Evolutionary conservation across 2,113 vertebrate genomes (phyloP).

Genomic region (Natator depressus): DNA sequence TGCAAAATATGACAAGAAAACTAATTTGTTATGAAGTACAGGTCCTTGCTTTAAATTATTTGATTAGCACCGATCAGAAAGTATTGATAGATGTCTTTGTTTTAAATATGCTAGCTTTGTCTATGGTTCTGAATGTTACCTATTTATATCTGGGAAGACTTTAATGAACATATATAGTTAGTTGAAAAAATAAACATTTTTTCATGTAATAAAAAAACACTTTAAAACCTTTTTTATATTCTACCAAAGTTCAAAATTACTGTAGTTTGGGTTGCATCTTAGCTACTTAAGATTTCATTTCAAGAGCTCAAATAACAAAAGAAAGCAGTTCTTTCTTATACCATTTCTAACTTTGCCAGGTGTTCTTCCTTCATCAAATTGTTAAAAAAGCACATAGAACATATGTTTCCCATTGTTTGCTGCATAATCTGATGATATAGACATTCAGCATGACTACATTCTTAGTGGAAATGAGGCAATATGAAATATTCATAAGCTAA

Average conservation of each 20-base stretch:
- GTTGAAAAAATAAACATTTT: background rate
- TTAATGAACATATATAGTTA: background rate
- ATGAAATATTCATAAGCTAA: slow-evolving; percentile 71
- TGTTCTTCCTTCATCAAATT: slow-evolving; percentile 70
- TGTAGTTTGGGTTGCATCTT: slow-evolving; percentile 34
- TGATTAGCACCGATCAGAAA: background rate
- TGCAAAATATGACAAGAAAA: background rate
- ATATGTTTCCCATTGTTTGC: slow-evolving; percentile 68
- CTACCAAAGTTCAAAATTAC: slow-evolving; percentile 1
- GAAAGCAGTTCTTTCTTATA: slow-evolving; percentile 25
- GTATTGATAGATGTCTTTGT: background rate
- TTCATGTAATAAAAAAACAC: background rate
- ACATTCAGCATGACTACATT: slow-evolving; percentile 18
- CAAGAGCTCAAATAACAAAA: slow-evolving; percentile 39
- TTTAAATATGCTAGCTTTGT: background rate
- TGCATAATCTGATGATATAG: slow-evolving; percentile 51
- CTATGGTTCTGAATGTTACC: background rate
- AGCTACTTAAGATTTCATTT: slow-evolving; percentile 62
- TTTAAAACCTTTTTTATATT: background rate
- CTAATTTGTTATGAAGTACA: fast-evolving
- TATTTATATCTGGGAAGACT: background rate
- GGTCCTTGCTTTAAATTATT: background rate
- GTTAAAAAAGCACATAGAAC: slow-evolving; percentile 62
- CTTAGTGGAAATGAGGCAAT: slow-evolving; percentile 48
- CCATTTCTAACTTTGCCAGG: slow-evolving; percentile 54